Conservation (phyloP, 1,140 invertebrate genomes). For the Bemisia tabaci region DNA sequence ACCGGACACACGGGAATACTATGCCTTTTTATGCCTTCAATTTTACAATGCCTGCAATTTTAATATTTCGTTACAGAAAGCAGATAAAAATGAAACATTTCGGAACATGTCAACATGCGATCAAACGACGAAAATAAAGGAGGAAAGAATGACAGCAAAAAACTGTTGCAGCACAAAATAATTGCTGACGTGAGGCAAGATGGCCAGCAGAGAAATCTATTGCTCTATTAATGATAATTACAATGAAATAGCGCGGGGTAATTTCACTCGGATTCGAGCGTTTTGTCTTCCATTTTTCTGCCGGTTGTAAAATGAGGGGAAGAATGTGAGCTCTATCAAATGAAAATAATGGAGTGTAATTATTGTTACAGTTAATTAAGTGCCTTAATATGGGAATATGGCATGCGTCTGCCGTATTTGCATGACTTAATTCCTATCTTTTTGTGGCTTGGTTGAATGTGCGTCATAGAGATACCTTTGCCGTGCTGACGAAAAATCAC, state of each 20-base stretch:
- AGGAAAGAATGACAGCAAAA: too few relatives aligned
- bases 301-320: not conserved
- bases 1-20: too few relatives aligned
- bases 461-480: too few relatives aligned
- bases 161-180: too few relatives aligned
- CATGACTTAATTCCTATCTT: not conserved
- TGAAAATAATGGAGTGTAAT: not conserved
- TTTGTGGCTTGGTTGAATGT: too few relatives aligned
- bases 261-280: not conserved
- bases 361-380: not conserved
- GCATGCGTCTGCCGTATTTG: not conserved
- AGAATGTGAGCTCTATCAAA: not conserved
- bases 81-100: too few relatives aligned
- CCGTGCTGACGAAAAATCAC: too few relatives aligned
- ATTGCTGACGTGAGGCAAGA: not conserved
- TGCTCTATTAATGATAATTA: not conserved
- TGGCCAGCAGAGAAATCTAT: not conserved
- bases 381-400: not conserved
- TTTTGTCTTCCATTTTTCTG: not conserved
- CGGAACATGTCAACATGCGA: too few relatives aligned
- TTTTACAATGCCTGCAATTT: too few relatives aligned
- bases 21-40: too few relatives aligned
- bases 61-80: too few relatives aligned
- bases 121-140: too few relatives aligned
- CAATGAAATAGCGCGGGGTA: not conserved